Base-by-base conservation (phyloP, 2,113 vertebrate genomes). In the Lycaon pictus region DNA sequence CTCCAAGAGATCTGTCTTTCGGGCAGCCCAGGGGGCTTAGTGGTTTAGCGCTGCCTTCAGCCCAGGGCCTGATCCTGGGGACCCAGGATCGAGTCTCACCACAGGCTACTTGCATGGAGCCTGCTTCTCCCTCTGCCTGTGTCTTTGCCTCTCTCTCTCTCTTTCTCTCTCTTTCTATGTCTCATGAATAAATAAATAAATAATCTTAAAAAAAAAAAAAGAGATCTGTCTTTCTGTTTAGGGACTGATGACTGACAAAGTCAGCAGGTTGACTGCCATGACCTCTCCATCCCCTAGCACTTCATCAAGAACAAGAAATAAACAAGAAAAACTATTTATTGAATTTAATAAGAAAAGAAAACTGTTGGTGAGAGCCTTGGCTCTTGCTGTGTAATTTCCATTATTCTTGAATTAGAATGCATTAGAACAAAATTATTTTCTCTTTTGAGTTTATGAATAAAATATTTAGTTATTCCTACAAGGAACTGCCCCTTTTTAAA, bases 391-490 rank as follows among this genome's bases (percentile, higher is more conserved):
- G 10, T 67, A 67, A 93, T 97, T 93, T 82, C 48, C 43, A 95
- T 95, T 91, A 96, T 89, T 92, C 79, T 85, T 43, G 23, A n/a
- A 95, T 92, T 97, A 25, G 62, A 63, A 71, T 20, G 7, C 56
- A 95, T 88, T 84, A 92, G 35, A 96, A 95, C 69, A 69, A 79
- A 94, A 84, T 90, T 71, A 60, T 95, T 86, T 93, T 76, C 17
- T 83, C 27, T 15, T 80, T 72, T 8, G 76, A 74, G 81, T 93
- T 86, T 29, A 92, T 90, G 97, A 92, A 79, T 82, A 86, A 88
- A 93, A 56, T 69, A 29, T 88, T 93, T 81, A 32, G 16, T 90
- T 29, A 84, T 10, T 96, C 25, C 63, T 79, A 10, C 5, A 90
- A 82, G 16, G 5, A 87, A 88, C 7, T 51, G 11, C 15, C 5